These are phyloP conservation scores for Nineta flava DNA, from an alignment of 2,888 invertebrate species.

Conservation along the genomic window DNA sequence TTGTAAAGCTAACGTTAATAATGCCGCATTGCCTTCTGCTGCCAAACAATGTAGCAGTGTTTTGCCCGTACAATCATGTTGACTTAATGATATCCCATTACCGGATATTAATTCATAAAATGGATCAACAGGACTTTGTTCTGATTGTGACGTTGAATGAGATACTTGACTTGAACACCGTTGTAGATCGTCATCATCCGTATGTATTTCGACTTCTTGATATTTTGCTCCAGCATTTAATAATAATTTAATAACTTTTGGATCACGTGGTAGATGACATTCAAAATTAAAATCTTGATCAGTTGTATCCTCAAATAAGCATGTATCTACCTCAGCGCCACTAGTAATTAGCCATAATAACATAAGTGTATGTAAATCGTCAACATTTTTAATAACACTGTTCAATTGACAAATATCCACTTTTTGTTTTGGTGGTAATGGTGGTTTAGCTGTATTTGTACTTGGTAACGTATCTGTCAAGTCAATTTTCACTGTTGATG, in stretches of 20 bases:
- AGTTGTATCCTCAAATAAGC: conserved; percentile 30
- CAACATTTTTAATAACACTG: conserved; percentile 9
- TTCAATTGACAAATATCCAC: conserved; percentile 1
- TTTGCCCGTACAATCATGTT: conserved; percentile 32
- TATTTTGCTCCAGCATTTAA: conserved; percentile 57
- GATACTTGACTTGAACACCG: conserved; percentile 22
- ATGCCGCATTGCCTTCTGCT: conserved; percentile 54
- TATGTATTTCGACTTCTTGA: conserved; percentile 30
- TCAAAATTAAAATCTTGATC: conserved; percentile 32
- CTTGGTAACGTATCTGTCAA: conserved; percentile 8
- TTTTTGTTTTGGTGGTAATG: conserved; percentile 6
- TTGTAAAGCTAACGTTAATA: conserved; percentile 45
- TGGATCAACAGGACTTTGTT: conserved; percentile 2
- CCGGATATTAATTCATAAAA: conserved; percentile 8
- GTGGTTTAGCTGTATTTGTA: conserved; percentile 9
- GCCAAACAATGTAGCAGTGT: conserved; percentile 62
- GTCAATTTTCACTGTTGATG: conserved; percentile 3
- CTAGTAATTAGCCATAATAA: conserved; percentile 62
- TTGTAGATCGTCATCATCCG: conserved; percentile 26
- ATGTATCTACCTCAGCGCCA: conserved; percentile 44
- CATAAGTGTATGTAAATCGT: conserved; percentile 51
- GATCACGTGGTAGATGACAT: conserved; percentile 48
- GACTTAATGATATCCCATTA: conserved; percentile 9
- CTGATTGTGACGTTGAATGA: conserved; percentile 6
- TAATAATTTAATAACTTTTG: conserved; percentile 51